Conservation (phyloP, 2,113 vertebrate genomes). For the Lutjanus erythropterus region DNA sequence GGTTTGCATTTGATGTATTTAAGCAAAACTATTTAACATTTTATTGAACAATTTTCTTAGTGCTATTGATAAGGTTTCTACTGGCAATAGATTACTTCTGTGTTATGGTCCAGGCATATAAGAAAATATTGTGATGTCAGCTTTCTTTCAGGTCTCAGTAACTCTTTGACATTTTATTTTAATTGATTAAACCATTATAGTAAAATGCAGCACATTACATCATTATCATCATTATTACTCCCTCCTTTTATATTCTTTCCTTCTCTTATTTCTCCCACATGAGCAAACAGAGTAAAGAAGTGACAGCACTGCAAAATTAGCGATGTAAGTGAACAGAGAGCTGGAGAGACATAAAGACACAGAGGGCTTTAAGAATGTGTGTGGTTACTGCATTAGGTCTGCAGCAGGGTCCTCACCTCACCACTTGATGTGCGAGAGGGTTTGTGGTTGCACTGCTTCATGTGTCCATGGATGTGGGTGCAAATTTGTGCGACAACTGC, state of each 20-base stretch:
- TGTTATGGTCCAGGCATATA: too few species aligned
- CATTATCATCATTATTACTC: not conserved
- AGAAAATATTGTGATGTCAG: not conserved
- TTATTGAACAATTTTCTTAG: too few species aligned
- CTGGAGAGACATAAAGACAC: constrained; percentile 3
- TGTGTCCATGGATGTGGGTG: constrained; percentile 6
- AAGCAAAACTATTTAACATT: too few species aligned
- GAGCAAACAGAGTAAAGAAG: constrained; percentile 11
- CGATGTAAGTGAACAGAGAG: not conserved
- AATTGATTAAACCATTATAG: too few species aligned
- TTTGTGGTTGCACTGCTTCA: constrained; percentile 23
- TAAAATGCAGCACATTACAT: not conserved
- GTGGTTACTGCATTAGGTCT: constrained; percentile 65
- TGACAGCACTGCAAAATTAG: constrained; percentile 32
- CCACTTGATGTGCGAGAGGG: constrained; percentile 45
- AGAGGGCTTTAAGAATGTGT: constrained; percentile 8
- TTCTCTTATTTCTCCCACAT: constrained; percentile 16
- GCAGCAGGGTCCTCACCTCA: constrained; percentile 51
- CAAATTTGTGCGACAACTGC: constrained; percentile 37
- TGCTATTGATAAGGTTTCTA: too few species aligned
- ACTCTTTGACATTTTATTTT: too few species aligned
- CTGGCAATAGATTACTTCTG: too few species aligned
- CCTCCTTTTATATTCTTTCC: constrained; percentile 10
- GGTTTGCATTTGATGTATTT: too few species aligned
- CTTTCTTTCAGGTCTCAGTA: not conserved